Base-by-base conservation (phyloP, 92 coral and sea anemone species). In the Parazoanthus atlanticus region DNA sequence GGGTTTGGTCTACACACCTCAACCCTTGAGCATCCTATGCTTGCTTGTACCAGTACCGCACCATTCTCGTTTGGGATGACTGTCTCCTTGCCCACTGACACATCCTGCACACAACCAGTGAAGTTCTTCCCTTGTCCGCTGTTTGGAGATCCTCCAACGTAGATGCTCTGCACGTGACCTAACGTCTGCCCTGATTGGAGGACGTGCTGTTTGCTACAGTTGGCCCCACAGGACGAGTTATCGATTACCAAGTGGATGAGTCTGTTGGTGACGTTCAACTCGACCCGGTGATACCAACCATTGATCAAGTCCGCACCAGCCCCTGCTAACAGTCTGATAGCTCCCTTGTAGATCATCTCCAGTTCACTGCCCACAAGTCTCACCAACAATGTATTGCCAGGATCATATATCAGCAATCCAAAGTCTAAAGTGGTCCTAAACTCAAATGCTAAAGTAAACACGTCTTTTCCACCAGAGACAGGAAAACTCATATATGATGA, bases 81-180 rank as follows among this genome's bases (percentile, higher is more conserved):
- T 43, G 91, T 88, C 52, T 74, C 71, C 16, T 85, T 88, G 78
- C 94, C 94, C 23, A 97, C 92, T 73, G 47, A 75, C 66, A 96
- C 93, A 89, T 97, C 97, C 79, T 93, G 92, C 23, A 97, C 82
- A 86, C 99, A 94, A 74, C 99, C 99, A 90, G 92, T 91, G 77
- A 93, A 92, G 75, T 91, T 91, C 61, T 87, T 66, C 78, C 81
- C 78, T 56, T 76, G 47, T 36, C 73, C 70, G 70, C 73, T 74
- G 70, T 54, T 74, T 29, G 93, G 79, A 34, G 91, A 72, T 46
- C 95, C 96, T 8, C 99, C 99, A 19, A 97, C 90, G 79, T 89
- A 88, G 28, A 95, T 90, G 30, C 69, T 89, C 23, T 92, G 17
- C 41, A 88, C 80, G 19, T 34, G 21, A 34, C 80, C 78, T 23